phyloP scores from a whole-genome alignment of 1,140 invertebrate genomes.

The Sinella curviseta region DNA sequence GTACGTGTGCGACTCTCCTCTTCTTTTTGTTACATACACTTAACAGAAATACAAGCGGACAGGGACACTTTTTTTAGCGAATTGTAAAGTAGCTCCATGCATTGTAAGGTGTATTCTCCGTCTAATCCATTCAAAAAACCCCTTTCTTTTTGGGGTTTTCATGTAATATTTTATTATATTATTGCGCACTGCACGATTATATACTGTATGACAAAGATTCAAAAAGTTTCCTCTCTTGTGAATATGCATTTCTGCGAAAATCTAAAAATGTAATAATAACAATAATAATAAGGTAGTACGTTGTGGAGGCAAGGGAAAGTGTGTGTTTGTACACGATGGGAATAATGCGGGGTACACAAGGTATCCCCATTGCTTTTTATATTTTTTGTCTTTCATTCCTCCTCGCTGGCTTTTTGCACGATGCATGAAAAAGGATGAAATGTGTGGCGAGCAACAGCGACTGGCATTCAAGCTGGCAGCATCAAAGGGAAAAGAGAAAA shows the following conservation, averaged over 20 bases:
- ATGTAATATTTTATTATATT: too few species aligned
- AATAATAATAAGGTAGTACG: too few species aligned
- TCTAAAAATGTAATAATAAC: too few species aligned
- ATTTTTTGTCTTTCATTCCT: not conserved
- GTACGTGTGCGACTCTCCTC: not conserved
- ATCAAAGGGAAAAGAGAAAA: not conserved
- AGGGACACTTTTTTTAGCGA: not conserved
- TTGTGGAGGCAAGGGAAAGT: too few species aligned
- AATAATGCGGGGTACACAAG: not conserved
- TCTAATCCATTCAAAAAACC: too few species aligned
- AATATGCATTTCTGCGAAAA: not conserved
- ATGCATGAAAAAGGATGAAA: slow-evolving; percentile 2
- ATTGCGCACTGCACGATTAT: too few species aligned
- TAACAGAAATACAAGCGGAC: not conserved
- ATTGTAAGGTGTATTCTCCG: too few species aligned
- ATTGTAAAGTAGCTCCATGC: too few species aligned
- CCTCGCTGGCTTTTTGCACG: not conserved
- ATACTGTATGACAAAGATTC: too few species aligned
- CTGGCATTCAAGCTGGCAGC: too few species aligned
- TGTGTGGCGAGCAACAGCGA: not conserved
- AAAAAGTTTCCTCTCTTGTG: not conserved
- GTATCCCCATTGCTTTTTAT: not conserved
- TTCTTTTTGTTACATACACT: not conserved
- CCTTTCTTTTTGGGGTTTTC: too few species aligned
- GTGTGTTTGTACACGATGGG: too few species aligned